These are phyloP conservation scores for Eristalinus aeneus DNA, from an alignment of 2,888 invertebrate species.

Conservation along the genomic window DNA sequence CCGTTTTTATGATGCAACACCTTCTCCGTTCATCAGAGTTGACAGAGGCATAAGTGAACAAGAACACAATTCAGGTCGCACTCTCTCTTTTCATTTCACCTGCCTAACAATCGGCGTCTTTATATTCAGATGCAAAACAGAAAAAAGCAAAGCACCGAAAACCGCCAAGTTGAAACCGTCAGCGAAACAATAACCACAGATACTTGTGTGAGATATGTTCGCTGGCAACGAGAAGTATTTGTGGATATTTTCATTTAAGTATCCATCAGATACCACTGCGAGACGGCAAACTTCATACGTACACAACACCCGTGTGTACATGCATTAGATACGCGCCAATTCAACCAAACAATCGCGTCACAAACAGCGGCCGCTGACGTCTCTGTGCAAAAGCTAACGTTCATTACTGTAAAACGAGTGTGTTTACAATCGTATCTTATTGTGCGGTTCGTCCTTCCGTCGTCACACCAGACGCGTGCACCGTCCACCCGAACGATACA, in stretches of 20 bases:
- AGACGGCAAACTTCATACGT: slow-evolving; percentile 49
- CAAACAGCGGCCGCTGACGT: slow-evolving; percentile 71
- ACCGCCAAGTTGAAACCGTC: slow-evolving; percentile 30
- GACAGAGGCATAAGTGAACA: not conserved
- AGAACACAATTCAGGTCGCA: slow-evolving; percentile 40
- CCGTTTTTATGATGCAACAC: too few relatives aligned
- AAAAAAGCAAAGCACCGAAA: slow-evolving; percentile 1
- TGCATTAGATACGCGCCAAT: slow-evolving; percentile 57
- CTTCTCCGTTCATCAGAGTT: too few relatives aligned
- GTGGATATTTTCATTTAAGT: slow-evolving; percentile 67
- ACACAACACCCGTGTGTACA: not conserved
- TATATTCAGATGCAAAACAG: slow-evolving; percentile 24
- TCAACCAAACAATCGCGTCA: slow-evolving; percentile 71
- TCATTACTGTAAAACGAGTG: slow-evolving; percentile 61
- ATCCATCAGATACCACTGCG: slow-evolving; percentile 59
- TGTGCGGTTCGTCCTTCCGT: slow-evolving; percentile 63
- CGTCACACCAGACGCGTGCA: slow-evolving; percentile 29
- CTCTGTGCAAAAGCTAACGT: slow-evolving; percentile 60
- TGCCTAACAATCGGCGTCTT: slow-evolving; percentile 18
- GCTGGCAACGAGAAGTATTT: slow-evolving; percentile 62
- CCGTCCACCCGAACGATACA: slow-evolving; percentile 63
- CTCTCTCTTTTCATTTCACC: slow-evolving; percentile 55
- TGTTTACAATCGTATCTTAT: slow-evolving; percentile 52
- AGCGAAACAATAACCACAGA: slow-evolving; percentile 60
- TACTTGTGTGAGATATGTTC: slow-evolving; percentile 68